Percentiles rank a stretch among this genome's conserved stretches.
Conservation (phyloP, 2,888 invertebrate genomes). For the Anticlea derivata region DNA sequence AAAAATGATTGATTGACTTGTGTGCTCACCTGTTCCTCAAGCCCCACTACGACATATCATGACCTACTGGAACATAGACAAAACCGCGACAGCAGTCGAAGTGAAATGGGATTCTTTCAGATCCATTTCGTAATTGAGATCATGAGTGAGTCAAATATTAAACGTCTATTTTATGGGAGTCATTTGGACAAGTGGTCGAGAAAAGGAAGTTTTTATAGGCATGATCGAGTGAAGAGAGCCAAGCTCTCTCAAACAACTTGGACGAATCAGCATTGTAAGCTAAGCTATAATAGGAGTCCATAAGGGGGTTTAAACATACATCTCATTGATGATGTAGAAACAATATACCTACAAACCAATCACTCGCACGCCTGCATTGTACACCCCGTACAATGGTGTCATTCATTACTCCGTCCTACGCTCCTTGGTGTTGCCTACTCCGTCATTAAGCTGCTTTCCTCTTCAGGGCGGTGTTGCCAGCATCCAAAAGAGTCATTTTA, state of each 20-base stretch:
- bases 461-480: slow-evolving; percentile 22
- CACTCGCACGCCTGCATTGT: slow-evolving; percentile 20
- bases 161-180: neutral
- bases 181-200: slow-evolving; percentile 1
- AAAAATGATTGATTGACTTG: neutral
- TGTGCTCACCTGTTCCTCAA: neutral
- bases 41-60: slow-evolving; percentile 10
- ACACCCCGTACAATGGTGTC: slow-evolving; percentile 41
- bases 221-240: neutral
- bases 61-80: slow-evolving; percentile 13
- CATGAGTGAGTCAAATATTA: slow-evolving; percentile 4
- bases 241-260: too few relatives aligned
- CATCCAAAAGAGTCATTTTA: neutral
- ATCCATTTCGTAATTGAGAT: slow-evolving; percentile 16
- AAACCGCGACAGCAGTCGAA: neutral
- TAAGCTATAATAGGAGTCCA: too few relatives aligned
- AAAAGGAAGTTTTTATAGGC: neutral
- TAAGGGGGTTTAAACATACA: neutral
- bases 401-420: slow-evolving; percentile 47
- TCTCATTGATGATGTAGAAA: neutral
- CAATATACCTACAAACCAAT: slow-evolving; percentile 17
- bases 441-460: slow-evolving; percentile 55
- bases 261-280: too few relatives aligned
- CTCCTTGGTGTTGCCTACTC: slow-evolving; percentile 38
- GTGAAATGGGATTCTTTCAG: slow-evolving; percentile 10